Percentiles rank a stretch among this genome's conserved stretches.
Evolutionary conservation across 2,797 vertebrate genomes (phyloP).

Genomic region (Sebastes diaconus): DNA sequence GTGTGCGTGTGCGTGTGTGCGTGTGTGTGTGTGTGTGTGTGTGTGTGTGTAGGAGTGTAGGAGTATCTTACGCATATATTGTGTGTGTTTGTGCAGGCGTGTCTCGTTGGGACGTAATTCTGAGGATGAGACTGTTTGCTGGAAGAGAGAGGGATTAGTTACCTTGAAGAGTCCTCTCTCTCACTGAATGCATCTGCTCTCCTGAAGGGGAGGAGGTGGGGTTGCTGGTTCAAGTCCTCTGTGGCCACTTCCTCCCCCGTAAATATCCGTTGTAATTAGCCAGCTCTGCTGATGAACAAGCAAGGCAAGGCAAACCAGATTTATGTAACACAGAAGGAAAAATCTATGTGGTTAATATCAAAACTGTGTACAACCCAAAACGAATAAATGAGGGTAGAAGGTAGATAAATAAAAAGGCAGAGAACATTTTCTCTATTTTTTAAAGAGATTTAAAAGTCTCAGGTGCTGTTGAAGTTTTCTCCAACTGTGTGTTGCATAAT

Average conservation of each 20-base stretch:
- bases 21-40: conserved; percentile 6
- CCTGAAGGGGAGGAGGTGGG: neutral
- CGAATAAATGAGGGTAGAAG: neutral
- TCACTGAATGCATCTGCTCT: conserved; percentile 13
- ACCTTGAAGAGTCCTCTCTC: conserved; percentile 37
- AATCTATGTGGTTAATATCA: conserved; percentile 5
- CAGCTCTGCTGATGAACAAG: conserved; percentile 26
- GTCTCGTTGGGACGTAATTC: conserved; percentile 53
- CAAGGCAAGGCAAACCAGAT: neutral
- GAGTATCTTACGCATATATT: conserved; percentile 37
- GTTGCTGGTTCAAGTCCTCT: conserved; percentile 59
- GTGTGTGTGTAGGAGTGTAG: conserved; percentile 34
- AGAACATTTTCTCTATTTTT: neutral
- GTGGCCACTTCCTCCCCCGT: conserved; percentile 30
- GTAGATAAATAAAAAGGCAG: neutral
- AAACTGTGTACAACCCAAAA: neutral
- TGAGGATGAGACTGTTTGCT: conserved; percentile 54
- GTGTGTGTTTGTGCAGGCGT: conserved; percentile 53
- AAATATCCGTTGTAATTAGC: conserved; percentile 57
- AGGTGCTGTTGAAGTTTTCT: neutral
- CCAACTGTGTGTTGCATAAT: neutral
- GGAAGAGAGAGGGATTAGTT: conserved; percentile 28
- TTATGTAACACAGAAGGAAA: conserved; percentile 2
- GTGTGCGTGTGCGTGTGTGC: conserved; percentile 30
- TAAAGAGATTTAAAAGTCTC: neutral